Evolutionary conservation across 2,113 vertebrate genomes (phyloP).

Genomic region (Ceyx cyanopectus): DNA sequence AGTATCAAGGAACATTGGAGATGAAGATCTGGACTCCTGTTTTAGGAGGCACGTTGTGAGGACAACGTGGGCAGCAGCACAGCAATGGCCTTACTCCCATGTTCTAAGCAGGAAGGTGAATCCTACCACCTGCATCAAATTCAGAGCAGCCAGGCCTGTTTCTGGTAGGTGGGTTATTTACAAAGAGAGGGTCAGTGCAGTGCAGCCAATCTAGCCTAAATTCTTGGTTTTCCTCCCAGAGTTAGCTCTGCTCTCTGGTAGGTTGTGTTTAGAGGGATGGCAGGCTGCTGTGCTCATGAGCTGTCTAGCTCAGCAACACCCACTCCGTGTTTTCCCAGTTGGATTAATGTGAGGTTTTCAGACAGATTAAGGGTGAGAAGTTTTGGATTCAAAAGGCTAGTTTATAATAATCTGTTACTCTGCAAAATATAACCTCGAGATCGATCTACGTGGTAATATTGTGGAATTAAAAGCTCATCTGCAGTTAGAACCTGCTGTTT

Average conservation of each 20-base stretch:
- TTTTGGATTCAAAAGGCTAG: not conserved
- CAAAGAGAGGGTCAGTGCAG: not conserved
- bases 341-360: not conserved
- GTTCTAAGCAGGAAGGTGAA: not conserved
- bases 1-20: not conserved
- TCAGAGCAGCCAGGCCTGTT: not conserved
- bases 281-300: not conserved
- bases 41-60: rapidly evolving
- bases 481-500: rapidly evolving
- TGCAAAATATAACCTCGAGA: not conserved
- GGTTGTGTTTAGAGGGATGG: not conserved
- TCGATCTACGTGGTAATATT: not conserved
- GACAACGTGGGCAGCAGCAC: not conserved
- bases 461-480: not conserved
- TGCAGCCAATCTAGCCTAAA: not conserved
- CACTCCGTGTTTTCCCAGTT: not conserved
- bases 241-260: not conserved
- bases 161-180: slow-evolving; percentile 42
- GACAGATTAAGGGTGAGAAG: not conserved
- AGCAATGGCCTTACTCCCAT: rapidly evolving
- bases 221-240: not conserved
- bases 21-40: not conserved
- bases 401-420: not conserved
- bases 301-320: not conserved
- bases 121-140: not conserved